Base-by-base conservation (phyloP, 2,888 invertebrate species). In the Cosmopolites sordidus region DNA sequence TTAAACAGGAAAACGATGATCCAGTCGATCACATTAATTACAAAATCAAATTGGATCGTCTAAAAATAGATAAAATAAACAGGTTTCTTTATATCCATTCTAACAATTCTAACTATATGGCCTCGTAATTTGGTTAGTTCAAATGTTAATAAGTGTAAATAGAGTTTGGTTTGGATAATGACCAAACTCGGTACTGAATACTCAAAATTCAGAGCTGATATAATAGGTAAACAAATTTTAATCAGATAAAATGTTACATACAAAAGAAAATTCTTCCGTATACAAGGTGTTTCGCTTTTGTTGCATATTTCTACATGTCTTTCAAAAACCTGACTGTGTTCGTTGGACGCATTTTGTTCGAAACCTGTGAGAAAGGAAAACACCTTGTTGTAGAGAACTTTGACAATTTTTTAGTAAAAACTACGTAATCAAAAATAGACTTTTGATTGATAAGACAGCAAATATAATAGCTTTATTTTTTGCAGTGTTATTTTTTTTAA, bases 81-180 rank as follows among this genome's bases (percentile, higher is more conserved):
- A 8, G 22, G 22, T 22, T 3, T 22, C 4, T 3, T 8, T 22
- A 5, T 8, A 8, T 22, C 22, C 22, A 8, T 22, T 22, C 22
- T 8, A 8, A 22, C 22, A 22, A 3, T 22, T 22, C 22, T 22
- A 22, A 41, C 11, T 44, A 45, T 30, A 54, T 48, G 54, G 54
- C 54, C 54, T 54, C 44, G 44, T 54, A 33, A 43, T 48, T 43
- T 17, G 16, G 38, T 22, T 49, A 54, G 45, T 54, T 54, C 33
- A 40, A 48, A 39, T 54, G 48, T 53, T 54, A 45, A 49, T 54
- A 54, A 54, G 38, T 54, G 49, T 48, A 49, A 41, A 48, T 54
- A 48, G 38, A 49, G 49, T 37, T 43, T 48, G 43, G 38, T 37
- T n/a, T 15, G 8, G 33, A 37, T 30, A 37, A 1, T 37, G 33